Evolutionary conservation across 2,888 invertebrate genomes (phyloP).

Genomic region (Tetragnatha montana): DNA sequence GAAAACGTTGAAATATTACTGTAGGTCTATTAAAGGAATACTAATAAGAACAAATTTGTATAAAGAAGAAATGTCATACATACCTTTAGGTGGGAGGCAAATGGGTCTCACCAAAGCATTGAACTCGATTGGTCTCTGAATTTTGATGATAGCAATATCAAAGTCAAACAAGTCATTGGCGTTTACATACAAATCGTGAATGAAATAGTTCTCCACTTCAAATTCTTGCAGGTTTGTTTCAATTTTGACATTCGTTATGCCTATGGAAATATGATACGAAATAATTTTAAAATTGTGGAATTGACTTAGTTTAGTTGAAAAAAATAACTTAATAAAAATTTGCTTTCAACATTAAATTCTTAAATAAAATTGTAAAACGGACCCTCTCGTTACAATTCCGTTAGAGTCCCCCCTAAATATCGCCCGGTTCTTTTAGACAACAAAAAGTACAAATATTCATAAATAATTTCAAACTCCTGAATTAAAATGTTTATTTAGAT

Average conservation of each 20-base stretch:
- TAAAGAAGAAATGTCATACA: neutral
- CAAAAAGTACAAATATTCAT: no score
- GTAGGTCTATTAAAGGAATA: no score
- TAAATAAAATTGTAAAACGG: no score
- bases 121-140: slow-evolving; percentile 47
- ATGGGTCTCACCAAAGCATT: slow-evolving; percentile 54
- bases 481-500: no score
- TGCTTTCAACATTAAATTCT: neutral
- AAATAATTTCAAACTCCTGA: no score
- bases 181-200: slow-evolving; percentile 36
- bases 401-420: no score
- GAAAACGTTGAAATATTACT: no score
- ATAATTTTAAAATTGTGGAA: neutral
- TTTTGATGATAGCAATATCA: slow-evolving; percentile 60
- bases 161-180: slow-evolving; percentile 24
- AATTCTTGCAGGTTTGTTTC: slow-evolving; percentile 48
- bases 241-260: slow-evolving; percentile 54
- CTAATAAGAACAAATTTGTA: no score
- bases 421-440: no score
- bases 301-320: neutral
- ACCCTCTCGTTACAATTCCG: no score
- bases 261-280: slow-evolving; percentile 17
- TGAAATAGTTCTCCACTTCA: slow-evolving; percentile 26
- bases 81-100: slow-evolving; percentile 65
- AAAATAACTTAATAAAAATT: neutral